A percentile compares a stretch with the other conserved stretches of the same genome.
These are phyloP conservation scores for Aporophyla nigra DNA, from an alignment of 2,888 invertebrate species.

Conservation along the genomic window DNA sequence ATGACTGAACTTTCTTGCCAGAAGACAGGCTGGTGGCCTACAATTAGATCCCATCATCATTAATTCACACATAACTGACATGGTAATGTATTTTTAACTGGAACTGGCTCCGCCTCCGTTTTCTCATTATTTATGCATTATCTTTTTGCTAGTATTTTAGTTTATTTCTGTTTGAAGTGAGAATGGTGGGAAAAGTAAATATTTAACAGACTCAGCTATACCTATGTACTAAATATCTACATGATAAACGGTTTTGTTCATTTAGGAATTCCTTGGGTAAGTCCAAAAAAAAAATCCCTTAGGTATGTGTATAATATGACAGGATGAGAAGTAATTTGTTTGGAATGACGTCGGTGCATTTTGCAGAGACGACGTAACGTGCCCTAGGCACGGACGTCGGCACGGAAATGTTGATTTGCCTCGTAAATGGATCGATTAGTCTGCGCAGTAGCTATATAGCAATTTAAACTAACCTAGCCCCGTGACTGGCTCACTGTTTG, in stretches of 20 bases:
- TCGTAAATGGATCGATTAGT: conserved; percentile 41
- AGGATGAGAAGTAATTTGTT: conserved; percentile 6
- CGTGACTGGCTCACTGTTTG: conserved; percentile 1
- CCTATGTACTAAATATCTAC: neutral
- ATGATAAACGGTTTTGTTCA: neutral
- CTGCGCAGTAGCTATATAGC: conserved; percentile 24
- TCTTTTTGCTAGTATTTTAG: neutral
- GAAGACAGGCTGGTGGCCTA: neutral
- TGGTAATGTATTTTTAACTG: conserved; percentile 13
- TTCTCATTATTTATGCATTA: conserved; percentile 23
- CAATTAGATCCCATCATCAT: neutral
- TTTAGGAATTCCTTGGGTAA: neutral
- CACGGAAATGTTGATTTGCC: conserved; percentile 46
- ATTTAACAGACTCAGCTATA: neutral
- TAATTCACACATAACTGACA: neutral
- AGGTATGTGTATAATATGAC: neutral
- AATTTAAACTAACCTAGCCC: conserved; percentile 25
- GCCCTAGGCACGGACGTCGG: neutral
- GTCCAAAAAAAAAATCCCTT: too few relatives aligned
- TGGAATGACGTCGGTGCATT: conserved; percentile 3
- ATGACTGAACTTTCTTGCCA: neutral
- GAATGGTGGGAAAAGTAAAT: neutral
- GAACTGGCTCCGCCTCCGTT: conserved; percentile 3
- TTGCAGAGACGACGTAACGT: neutral
- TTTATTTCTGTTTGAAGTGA: neutral